Base-by-base conservation (phyloP, 2,888 invertebrate genomes). In the Philereme vetulata region DNA sequence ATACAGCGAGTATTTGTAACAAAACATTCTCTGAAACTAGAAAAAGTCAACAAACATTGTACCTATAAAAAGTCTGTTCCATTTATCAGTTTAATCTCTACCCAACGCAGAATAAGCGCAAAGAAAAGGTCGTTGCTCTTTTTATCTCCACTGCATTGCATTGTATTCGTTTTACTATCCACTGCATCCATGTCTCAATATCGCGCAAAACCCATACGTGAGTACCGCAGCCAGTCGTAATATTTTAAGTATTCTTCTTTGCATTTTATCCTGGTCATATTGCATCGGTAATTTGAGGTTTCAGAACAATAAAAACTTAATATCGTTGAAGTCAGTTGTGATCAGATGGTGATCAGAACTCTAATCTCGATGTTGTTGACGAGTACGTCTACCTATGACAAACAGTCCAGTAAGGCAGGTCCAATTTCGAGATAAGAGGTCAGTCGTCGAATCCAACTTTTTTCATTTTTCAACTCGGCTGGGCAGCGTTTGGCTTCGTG, bases 141-240 rank as follows among this genome's bases (percentile, higher is more conserved):
- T 58, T 62, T 56, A 59, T 56, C 40, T 40, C 34, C 51, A 42
- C 58, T 52, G 55, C 49, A 40, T 43, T 54, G 49, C 57, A 58
- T 62, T 62, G 58, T 62, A 43, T 58, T 58, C 48, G 11, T 59
- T 62, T 52, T 58, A 45, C 32, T 49, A 58, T 62, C 55, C 35
- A 38, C 46, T 53, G 58, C 62, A 54, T 58, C 58, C 55, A 62
- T 58, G 58, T 62, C 62, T 62, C 62, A 62, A 62, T 58, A 59
- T 52, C 48, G 53, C 9, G 36, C 56, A 48, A 40, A 56, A 52
- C 51, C 62, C 49, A 62, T 52, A 56, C 55, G 36, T 44, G 36
- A 8, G 34, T 9, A 46, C 57, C 56, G 51, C 49, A 53, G 21
- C 47, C 42, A 53, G 44, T 54, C 54, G 50, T 54, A 42, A 60